A percentile compares a stretch with the other conserved stretches of the same genome.
Evolutionary conservation across 2,797 vertebrate species (phyloP).

Genomic region (Takifugu rubripes): DNA sequence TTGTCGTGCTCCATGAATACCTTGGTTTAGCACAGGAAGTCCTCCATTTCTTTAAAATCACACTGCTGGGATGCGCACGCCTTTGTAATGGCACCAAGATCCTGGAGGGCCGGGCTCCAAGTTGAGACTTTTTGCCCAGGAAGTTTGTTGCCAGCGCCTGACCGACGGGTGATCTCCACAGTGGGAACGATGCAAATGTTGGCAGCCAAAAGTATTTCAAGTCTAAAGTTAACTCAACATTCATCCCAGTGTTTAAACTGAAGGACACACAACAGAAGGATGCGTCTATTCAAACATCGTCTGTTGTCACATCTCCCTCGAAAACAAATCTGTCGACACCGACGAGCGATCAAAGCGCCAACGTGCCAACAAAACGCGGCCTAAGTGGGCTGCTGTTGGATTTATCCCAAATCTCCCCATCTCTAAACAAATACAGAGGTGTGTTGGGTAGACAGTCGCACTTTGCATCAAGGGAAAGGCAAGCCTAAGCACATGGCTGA

Average conservation of each 20-base stretch:
- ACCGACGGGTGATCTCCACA: not conserved
- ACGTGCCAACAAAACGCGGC: slow-evolving; percentile 32
- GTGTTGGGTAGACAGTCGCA: slow-evolving; percentile 69
- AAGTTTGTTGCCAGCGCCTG: too few relatives aligned
- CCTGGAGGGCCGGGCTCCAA: too few relatives aligned
- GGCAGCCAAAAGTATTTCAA: not conserved
- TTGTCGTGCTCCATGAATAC: too few relatives aligned
- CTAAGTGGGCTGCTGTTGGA: slow-evolving; percentile 57
- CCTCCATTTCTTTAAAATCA: too few relatives aligned
- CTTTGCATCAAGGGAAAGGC: slow-evolving; percentile 62
- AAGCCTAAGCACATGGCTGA: slow-evolving; percentile 70
- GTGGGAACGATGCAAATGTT: not conserved
- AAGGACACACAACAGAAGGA: not conserved
- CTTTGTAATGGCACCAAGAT: not conserved
- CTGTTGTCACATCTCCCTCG: slow-evolving; percentile 27
- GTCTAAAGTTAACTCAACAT: not conserved
- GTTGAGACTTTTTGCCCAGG: too few relatives aligned
- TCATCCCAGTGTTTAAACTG: not conserved
- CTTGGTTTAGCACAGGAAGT: too few relatives aligned
- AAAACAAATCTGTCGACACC: slow-evolving; percentile 32
- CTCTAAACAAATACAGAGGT: slow-evolving; percentile 77
- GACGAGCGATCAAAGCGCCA: not conserved
- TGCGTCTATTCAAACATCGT: slow-evolving; percentile 8
- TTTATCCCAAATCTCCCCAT: slow-evolving; percentile 74
- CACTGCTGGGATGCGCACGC: not conserved